These are phyloP conservation scores for Bugulina stolonifera DNA, from an alignment of 2,888 invertebrate genomes.

Conservation along the genomic window DNA sequence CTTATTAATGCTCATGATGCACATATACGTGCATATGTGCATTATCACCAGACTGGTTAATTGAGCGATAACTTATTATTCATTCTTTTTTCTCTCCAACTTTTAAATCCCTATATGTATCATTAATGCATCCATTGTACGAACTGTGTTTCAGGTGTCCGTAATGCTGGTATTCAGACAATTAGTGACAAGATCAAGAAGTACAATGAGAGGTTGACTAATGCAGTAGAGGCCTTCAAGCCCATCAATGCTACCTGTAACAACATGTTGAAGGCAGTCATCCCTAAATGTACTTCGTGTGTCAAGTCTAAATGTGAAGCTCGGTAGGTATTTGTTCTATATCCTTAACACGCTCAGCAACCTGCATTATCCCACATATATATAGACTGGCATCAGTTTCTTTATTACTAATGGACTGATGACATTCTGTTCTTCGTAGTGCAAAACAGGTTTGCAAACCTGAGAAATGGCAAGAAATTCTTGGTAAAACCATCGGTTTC, in stretches of 20 bases:
- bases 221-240: conserved; percentile 24
- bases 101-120: too few relatives aligned
- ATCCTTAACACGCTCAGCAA: too few relatives aligned
- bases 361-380: too few relatives aligned
- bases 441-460: conserved; percentile 27
- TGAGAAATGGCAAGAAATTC: conserved; percentile 26
- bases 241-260: conserved; percentile 27
- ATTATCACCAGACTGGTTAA: too few relatives aligned
- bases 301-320: conserved; percentile 26
- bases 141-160: background rate
- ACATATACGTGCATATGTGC: too few relatives aligned
- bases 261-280: background rate
- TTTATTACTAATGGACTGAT: too few relatives aligned
- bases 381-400: too few relatives aligned
- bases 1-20: too few relatives aligned
- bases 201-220: conserved; percentile 16
- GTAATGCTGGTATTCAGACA: conserved; percentile 13
- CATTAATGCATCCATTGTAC: too few relatives aligned
- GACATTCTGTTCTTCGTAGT: too few relatives aligned
- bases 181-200: background rate
- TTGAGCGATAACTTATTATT: too few relatives aligned
- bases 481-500: conserved; percentile 27
- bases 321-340: background rate
- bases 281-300: conserved; percentile 25
- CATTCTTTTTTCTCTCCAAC: too few relatives aligned